Evolutionary conservation across 1,140 invertebrate species (phyloP).

Genomic region (Lepidurus arcticus): DNA sequence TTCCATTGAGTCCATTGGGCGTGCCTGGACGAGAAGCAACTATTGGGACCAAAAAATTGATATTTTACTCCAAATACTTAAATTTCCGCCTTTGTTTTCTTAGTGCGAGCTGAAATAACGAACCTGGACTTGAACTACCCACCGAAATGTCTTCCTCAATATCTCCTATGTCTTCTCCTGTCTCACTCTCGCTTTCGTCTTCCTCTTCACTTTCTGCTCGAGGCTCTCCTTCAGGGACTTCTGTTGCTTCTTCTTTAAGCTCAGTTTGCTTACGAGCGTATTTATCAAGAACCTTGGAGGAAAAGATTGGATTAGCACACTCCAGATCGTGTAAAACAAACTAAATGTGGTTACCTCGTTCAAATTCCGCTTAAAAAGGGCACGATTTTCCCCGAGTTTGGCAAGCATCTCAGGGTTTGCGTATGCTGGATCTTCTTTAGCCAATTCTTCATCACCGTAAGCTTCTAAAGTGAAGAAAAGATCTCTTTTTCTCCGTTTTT

Average conservation of each 20-base stretch:
- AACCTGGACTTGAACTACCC: background rate
- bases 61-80: too few relatives aligned
- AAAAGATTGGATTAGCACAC: background rate
- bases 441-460: background rate
- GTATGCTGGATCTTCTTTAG: background rate
- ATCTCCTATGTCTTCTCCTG: background rate
- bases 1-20: too few relatives aligned
- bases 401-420: background rate
- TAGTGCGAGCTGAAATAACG: background rate
- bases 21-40: too few relatives aligned
- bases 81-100: too few relatives aligned
- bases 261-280: background rate
- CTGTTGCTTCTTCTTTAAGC: background rate
- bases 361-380: background rate
- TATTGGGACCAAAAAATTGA: too few relatives aligned
- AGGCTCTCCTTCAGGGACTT: background rate
- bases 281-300: background rate
- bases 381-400: background rate
- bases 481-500: conserved; percentile 29
- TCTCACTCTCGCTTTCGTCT: background rate
- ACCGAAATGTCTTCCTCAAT: background rate
- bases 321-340: background rate
- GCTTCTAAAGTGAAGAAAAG: background rate
- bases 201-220: background rate
- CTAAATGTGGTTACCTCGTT: background rate